Percentiles rank a stretch among this genome's conserved stretches.
phyloP scores from a whole-genome alignment of 2,113 vertebrate genomes.

The Mustela lutreola region DNA sequence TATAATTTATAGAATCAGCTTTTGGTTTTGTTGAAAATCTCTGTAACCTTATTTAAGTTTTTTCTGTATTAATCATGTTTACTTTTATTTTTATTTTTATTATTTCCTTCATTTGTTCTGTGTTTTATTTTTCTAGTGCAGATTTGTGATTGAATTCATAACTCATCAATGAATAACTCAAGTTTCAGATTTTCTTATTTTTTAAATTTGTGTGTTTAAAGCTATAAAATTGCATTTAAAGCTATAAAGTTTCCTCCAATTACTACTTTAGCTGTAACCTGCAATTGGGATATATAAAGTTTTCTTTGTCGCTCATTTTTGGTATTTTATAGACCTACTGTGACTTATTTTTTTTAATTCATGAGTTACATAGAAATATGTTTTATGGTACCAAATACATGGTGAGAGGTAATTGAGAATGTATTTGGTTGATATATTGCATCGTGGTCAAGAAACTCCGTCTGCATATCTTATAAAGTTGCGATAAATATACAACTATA shows the following conservation, averaged over 20 bases:
- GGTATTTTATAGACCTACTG: background rate
- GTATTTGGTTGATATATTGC: background rate
- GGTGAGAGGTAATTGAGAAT: background rate
- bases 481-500: background rate
- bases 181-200: background rate
- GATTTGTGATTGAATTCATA: background rate
- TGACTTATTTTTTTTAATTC: conserved; percentile 14
- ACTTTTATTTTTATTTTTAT: background rate
- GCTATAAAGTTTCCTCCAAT: background rate
- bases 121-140: background rate
- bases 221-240: background rate
- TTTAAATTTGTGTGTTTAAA: background rate
- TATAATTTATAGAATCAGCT: conserved; percentile 22
- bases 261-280: background rate
- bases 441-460: background rate
- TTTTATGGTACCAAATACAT: background rate
- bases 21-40: background rate
- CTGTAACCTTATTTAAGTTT: background rate
- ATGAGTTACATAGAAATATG: background rate
- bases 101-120: conserved; percentile 2
- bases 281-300: background rate
- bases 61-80: background rate
- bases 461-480: background rate
- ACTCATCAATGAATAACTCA: background rate
- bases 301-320: background rate